Evolutionary conservation across 2,888 invertebrate genomes (phyloP).

Genomic region (Hydraecia micacea): DNA sequence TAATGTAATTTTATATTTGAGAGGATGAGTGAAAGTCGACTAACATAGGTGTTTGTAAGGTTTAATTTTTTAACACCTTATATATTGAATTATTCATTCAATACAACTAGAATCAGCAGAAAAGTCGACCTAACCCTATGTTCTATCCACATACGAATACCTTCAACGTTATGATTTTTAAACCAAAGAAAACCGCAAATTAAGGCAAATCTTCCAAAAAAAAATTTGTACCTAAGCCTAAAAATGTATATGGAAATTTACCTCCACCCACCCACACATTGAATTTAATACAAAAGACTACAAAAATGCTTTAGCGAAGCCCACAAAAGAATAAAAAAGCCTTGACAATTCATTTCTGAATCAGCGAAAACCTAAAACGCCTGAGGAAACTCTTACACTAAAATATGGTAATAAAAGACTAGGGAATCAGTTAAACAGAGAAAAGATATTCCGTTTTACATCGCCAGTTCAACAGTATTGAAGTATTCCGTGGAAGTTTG

Average conservation of each 20-base stretch:
- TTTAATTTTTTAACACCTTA: no score
- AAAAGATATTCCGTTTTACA: slow-evolving; percentile 57
- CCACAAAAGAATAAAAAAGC: slow-evolving; percentile 40
- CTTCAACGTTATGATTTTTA: slow-evolving; percentile 20
- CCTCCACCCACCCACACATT: slow-evolving; percentile 37
- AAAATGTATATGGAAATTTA: slow-evolving; percentile 20
- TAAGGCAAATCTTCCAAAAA: slow-evolving; percentile 3
- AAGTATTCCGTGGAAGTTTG: slow-evolving; percentile 46
- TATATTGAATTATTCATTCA: no score
- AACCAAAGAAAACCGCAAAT: neutral
- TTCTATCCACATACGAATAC: neutral
- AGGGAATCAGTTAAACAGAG: slow-evolving; percentile 46
- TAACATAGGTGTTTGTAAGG: no score
- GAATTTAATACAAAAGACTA: slow-evolving; percentile 42
- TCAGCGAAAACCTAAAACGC: slow-evolving; percentile 53
- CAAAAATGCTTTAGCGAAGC: slow-evolving; percentile 23
- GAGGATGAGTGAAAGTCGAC: no score
- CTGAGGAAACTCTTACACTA: slow-evolving; percentile 47
- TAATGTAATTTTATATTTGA: neutral
- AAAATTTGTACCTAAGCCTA: neutral
- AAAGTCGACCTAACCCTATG: no score
- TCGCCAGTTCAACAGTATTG: slow-evolving; percentile 46
- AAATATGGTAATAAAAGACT: slow-evolving; percentile 63
- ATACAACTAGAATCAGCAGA: no score
- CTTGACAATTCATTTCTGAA: slow-evolving; percentile 54